Percentiles rank a stretch among this genome's conserved stretches.
Evolutionary conservation across 64 coral and sea anemone genomes (phyloP).

Genomic region (Porites lutea): DNA sequence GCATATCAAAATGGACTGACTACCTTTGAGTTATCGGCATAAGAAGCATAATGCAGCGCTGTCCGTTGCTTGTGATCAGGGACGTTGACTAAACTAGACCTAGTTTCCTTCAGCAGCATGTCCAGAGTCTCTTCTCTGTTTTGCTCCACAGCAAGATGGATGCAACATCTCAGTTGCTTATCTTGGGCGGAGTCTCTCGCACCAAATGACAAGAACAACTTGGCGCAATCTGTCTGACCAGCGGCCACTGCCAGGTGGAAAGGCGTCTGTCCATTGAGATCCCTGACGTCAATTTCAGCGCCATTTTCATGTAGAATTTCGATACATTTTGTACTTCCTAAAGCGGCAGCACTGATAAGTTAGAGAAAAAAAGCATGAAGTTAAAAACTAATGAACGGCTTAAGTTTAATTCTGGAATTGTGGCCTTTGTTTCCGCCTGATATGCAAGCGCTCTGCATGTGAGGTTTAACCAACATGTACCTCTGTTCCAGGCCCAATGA

Average conservation of each 20-base stretch:
- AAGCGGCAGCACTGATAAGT: neutral
- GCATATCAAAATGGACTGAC: no score
- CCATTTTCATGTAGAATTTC: slow-evolving; percentile 50
- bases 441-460: no score
- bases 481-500: no score
- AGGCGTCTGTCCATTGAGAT: slow-evolving; percentile 67
- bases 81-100: slow-evolving; percentile 28
- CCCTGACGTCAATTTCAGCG: slow-evolving; percentile 31
- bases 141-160: slow-evolving; percentile 86
- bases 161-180: slow-evolving; percentile 45
- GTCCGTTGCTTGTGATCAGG: slow-evolving; percentile 66
- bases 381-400: no score
- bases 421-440: no score
- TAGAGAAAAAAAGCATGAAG: neutral
- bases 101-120: slow-evolving; percentile 56
- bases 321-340: slow-evolving; percentile 19
- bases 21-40: slow-evolving; percentile 62
- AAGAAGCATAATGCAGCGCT: slow-evolving; percentile 81
- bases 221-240: slow-evolving; percentile 53
- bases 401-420: no score
- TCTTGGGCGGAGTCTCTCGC: slow-evolving; percentile 63
- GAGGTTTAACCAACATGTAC: no score
- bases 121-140: slow-evolving; percentile 58
- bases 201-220: slow-evolving; percentile 58
- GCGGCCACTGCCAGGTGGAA: slow-evolving; percentile 71